Conservation (phyloP, 2,888 invertebrate genomes). For the Sipunculus nudus region DNA sequence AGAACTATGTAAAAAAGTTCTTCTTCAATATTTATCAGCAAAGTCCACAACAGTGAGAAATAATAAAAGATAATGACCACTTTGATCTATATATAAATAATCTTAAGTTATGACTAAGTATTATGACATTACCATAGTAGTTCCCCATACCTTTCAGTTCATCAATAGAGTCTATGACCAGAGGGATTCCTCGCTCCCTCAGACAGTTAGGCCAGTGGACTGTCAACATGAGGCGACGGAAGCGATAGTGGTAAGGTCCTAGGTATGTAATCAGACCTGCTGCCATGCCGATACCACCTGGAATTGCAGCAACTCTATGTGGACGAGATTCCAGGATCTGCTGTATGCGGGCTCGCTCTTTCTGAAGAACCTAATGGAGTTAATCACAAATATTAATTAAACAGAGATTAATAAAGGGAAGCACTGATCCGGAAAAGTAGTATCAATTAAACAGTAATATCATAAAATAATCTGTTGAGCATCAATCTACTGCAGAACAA, state of each 20-base stretch:
- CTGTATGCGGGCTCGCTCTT: conserved; percentile 52
- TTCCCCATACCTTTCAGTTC: conserved; percentile 52
- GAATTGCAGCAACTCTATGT: conserved; percentile 52
- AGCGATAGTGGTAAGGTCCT: conserved; percentile 64
- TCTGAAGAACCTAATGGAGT: conserved; percentile 39
- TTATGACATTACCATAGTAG: too few relatives aligned
- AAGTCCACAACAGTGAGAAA: too few relatives aligned
- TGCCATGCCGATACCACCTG: conserved; percentile 62
- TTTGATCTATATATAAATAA: too few relatives aligned
- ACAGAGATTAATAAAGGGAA: too few relatives aligned
- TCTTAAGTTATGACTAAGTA: too few relatives aligned
- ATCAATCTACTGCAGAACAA: too few relatives aligned
- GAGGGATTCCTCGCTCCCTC: conserved; percentile 61
- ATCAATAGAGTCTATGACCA: conserved; percentile 63
- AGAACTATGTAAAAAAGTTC: too few relatives aligned
- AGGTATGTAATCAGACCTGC: conserved; percentile 62
- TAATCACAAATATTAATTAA: conserved; percentile 45
- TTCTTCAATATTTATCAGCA: too few relatives aligned
- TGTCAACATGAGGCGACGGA: conserved; percentile 63
- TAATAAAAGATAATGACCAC: too few relatives aligned
- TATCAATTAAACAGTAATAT: too few relatives aligned
- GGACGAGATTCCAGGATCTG: conserved; percentile 54
- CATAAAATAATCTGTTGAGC: too few relatives aligned
- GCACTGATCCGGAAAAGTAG: too few relatives aligned
- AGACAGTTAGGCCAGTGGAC: conserved; percentile 65